Base-by-base conservation (phyloP, 2,888 invertebrate genomes). In the Tholera decimalis region DNA sequence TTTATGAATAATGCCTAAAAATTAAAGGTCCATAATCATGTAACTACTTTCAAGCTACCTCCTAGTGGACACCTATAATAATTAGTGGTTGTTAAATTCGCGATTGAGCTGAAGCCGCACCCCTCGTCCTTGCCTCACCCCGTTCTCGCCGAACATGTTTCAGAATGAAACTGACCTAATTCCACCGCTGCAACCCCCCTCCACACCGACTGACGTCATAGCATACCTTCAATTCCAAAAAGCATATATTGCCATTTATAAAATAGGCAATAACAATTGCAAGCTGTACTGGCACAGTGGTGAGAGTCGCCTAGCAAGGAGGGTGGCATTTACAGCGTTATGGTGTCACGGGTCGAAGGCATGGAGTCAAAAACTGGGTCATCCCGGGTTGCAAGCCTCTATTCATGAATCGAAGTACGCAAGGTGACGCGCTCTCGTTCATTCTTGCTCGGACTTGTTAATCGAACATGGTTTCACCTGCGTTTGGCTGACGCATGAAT, bases 111-210 rank as follows among this genome's bases (percentile, higher is more conserved):
- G 67, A 75, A 72, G 37, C 71, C 72, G 72, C 85, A 55, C 80
- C 74, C 83, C 83, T 81, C 84, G 71, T 80, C 71, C 83, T 84
- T 85, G 83, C 80, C 82, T 67, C 84, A 76, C 82, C 79, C 87
- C 85, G 82, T 85, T 77, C 78, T 67, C 83, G 60, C 84, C 86
- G 80, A 90, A 90, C 93, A 94, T 95, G 95, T 96, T 96, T 96
- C 95, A 96, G 96, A 96, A 96, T 96, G 96, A 96, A 96, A 96
- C 96, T 96, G 96, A 96, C 96, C 96, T 91, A 96, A 95, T 96
- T 96, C 92, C 91, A 83, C 78, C 80, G 85, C 89, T 94, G 95
- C 95, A 95, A 76, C 84, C 92, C 92, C 93, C 91, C 90, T 88
- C 92, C 92, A 86, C 90, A 88, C 88, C 85, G 73, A 92, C 94